Conservation (phyloP, 2,797 vertebrate genomes). For the Enteromius thamalakanensis region DNA sequence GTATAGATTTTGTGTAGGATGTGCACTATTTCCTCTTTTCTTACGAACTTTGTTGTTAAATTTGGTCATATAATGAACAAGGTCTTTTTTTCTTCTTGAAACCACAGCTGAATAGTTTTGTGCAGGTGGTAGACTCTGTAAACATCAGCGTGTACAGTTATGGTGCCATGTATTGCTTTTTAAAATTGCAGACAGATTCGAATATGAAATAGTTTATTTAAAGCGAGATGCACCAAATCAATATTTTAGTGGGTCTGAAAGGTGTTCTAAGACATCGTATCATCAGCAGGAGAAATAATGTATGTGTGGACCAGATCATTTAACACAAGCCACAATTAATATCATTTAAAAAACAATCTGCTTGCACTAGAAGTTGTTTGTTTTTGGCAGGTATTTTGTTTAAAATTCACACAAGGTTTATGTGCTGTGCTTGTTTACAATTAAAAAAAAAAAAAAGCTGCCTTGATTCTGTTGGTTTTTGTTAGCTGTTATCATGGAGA, state of each 20-base stretch:
- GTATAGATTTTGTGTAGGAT: background rate
- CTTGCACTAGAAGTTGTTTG: too few species aligned
- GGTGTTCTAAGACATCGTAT: background rate
- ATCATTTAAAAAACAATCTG: too few species aligned
- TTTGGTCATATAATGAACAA: background rate
- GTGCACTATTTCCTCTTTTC: background rate
- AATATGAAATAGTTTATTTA: background rate
- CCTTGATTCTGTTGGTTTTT: background rate
- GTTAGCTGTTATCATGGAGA: background rate
- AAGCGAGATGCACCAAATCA: background rate
- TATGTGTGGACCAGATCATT: background rate
- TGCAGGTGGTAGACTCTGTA: background rate
- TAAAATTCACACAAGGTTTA: background rate
- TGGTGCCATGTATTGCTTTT: background rate
- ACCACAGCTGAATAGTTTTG: background rate
- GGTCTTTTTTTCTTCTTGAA: background rate
- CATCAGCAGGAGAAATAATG: background rate
- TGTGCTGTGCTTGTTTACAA: conserved; percentile 9
- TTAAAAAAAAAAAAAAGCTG: background rate
- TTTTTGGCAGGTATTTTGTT: background rate
- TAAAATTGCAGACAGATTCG: background rate
- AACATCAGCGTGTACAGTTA: background rate
- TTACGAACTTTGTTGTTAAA: background rate
- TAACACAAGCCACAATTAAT: background rate
- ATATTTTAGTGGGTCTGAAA: background rate